Base-by-base conservation (phyloP, 2,888 invertebrate species). In the Drosophila melanosoma region DNA sequence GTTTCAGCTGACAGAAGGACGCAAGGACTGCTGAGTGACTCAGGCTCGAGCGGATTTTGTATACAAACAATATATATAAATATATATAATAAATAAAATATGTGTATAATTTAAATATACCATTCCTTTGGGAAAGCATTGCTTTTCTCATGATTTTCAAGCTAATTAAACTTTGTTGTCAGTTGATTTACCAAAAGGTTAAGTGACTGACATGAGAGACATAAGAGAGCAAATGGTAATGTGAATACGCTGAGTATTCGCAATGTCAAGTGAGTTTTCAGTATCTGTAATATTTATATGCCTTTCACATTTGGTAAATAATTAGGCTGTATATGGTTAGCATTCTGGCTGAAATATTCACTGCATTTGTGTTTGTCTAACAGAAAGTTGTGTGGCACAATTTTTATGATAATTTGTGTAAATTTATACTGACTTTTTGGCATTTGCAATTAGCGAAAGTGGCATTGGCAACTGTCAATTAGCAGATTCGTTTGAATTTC, bases 131-230 rank as follows among this genome's bases (percentile, higher is more conserved):
- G 38, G 38, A 36, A 20, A 62, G 15, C 53, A 32, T 60, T 52
- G 32, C 52, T 33, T 33, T 29, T 20, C 7, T 38, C 23, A 73
- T 33, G 33, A 52, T 58, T 52, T 61, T 62, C 58, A 40, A 72
- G 70, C 67, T 74, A 82, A 81, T 76, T 79, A 23, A 45, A 79
- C 64, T 72, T 61, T 62, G 66, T 59, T 73, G 78, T 66, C 79
- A 76, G 79, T 79, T 87, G 70, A 82, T 84, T 89, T 84, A 81
- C 81, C 79, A 65, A 71, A 82, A 78, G 82, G 79, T 81, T 87
- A 87, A 89, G 81, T 73, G 76, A 60, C 73, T 78, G 83, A 45
- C 45, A 15, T 45, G 20, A 15, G 45, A 81, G 79, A 77, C 82
- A 73, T 63, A 61, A 45, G 72, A 52, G 69, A 69, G 73, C 52